These are phyloP conservation scores for Chanos chanos DNA, from an alignment of 2,797 vertebrate genomes.

Conservation along the genomic window DNA sequence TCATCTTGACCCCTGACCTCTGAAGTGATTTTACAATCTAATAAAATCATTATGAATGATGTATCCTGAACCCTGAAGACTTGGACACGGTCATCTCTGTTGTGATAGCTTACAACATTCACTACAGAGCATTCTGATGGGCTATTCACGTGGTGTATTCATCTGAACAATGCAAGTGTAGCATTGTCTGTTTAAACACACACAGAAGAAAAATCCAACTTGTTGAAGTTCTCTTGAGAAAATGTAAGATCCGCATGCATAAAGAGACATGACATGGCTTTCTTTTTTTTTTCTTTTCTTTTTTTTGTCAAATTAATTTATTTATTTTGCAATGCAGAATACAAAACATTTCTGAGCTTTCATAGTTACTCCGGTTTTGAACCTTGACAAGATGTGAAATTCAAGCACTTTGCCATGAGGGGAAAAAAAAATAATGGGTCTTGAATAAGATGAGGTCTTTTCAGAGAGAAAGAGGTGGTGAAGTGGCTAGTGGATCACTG, in stretches of 20 bases:
- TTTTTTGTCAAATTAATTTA: neutral
- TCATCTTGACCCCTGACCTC: constrained; percentile 54
- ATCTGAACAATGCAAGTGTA: too few relatives aligned
- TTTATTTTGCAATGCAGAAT: neutral
- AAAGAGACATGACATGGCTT: too few relatives aligned
- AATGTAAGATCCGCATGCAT: too few relatives aligned
- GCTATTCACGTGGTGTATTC: too few relatives aligned
- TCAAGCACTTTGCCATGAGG: neutral
- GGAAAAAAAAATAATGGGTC: neutral
- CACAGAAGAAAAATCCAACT: too few relatives aligned
- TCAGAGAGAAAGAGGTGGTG: neutral
- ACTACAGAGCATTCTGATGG: too few relatives aligned
- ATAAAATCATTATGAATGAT: constrained; percentile 46
- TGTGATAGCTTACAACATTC: too few relatives aligned
- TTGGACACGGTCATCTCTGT: too few relatives aligned
- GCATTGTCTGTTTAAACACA: too few relatives aligned
- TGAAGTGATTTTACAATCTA: constrained; percentile 48
- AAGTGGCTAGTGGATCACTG: constrained; percentile 1
- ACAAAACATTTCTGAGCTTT: neutral
- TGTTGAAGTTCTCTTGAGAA: too few relatives aligned
- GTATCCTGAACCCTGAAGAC: too few relatives aligned
- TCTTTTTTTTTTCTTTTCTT: too few relatives aligned
- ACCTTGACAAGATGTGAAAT: neutral
- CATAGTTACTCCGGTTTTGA: neutral
- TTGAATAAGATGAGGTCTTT: neutral